Evolutionary conservation across 2,888 invertebrate species (phyloP), one percentile per base, ranked within the genome.

Genomic region (Drosophila nigricruria): DNA sequence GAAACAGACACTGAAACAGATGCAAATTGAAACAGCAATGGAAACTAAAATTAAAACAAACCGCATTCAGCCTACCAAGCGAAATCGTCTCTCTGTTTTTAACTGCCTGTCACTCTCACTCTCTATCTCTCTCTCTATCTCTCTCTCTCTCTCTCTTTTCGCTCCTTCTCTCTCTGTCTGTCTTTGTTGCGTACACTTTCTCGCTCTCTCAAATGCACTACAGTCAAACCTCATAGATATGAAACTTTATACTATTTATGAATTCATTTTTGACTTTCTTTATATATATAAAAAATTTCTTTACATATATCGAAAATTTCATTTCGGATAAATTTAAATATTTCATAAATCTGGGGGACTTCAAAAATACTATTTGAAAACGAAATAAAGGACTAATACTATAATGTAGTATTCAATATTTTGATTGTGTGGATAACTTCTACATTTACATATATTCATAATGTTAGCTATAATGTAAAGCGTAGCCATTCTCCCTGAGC

Each of bases 1-100:
- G 49, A 70, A 43, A 47, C 40, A 23, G 16, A 45, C 36, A 53
- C 52, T 27, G 40, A 32, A 45, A 32, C 36, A 52, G 5, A 23
- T 23, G 34, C 47, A 58, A 60, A 56, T 49, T 14, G 42, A 63
- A 67, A 73, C 62, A 30, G 52, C 68, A 74, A 73, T 68, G 77
- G 58, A 73, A 77, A 69, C 69, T 56, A 59, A 78, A 77, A 62
- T 69, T 52, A 68, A 78, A 68, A 62, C 68, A 60, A 52, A 47
- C 49, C 58, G 43, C 57, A 43, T 40, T 43, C 23, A 56, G 59
- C 27, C 40, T 18, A 43, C n/a, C 27, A n/a, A 57, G 34, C 60
- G 50, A 23, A 34, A 18, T 23, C 8, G 38, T 38, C 50, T 40
- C 52, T 25, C 14, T 57, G 1, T 43, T 10, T 56, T n/a, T 5